Evolutionary conservation across 2,797 vertebrate genomes (phyloP).

Genomic region (Muscicapa comitata): DNA sequence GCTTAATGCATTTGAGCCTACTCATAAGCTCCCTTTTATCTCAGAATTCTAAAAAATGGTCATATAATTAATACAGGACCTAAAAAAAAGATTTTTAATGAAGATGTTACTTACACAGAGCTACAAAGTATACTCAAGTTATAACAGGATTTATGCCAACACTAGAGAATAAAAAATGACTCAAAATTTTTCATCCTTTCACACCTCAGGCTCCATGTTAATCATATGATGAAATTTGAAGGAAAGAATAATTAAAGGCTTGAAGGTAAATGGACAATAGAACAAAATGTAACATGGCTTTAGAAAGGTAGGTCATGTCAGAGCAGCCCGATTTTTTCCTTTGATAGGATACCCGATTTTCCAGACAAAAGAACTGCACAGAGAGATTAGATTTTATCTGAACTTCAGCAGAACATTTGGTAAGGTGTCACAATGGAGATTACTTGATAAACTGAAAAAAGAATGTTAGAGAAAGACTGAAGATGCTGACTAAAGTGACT

Average conservation of each 20-base stretch:
- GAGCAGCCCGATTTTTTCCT: constrained; percentile 22
- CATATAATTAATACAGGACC: not conserved
- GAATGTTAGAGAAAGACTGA: not conserved
- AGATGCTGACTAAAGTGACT: not conserved
- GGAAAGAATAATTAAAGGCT: not conserved
- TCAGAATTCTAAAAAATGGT: not conserved
- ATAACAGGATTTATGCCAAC: not conserved
- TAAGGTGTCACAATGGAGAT: constrained; percentile 28
- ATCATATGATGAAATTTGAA: not conserved
- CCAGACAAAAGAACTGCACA: constrained; percentile 53
- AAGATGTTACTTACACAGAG: not conserved
- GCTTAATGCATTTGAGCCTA: not conserved
- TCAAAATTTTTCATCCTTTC: not conserved
- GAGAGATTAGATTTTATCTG: constrained; percentile 58
- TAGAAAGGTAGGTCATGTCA: constrained; percentile 49
- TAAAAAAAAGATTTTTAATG: not conserved
- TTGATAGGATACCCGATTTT: constrained; percentile 24
- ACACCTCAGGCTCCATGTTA: not conserved
- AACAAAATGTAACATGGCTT: not conserved
- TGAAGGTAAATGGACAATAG: constrained; percentile 1
- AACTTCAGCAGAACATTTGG: constrained; percentile 33
- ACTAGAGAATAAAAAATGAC: not conserved
- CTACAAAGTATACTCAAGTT: not conserved
- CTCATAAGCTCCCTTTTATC: not conserved
- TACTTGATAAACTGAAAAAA: constrained; percentile 18